Base-by-base conservation (phyloP, 2,888 invertebrate genomes). In the Acronicta aceris region DNA sequence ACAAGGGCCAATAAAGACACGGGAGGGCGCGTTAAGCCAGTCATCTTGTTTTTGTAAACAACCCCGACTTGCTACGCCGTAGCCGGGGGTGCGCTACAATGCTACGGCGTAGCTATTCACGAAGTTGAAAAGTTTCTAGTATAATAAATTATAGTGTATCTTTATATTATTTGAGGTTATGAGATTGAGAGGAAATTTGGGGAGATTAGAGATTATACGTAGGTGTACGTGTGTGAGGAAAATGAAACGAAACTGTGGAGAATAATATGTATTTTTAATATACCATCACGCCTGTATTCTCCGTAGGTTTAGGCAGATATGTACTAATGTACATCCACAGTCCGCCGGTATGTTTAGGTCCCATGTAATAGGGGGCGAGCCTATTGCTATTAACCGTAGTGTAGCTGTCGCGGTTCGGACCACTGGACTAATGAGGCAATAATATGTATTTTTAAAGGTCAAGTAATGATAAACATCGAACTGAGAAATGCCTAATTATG, bases 31-130 rank as follows among this genome's bases (percentile, higher is more conserved):
- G 85, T 89, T 88, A 79, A 84, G 92, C 92, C 85, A 93, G 92
- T 93, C 93, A 93, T 92, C 88, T 81, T 92, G 92, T 92, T 93
- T 90, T 89, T 89, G 92, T 92, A 93, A 93, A 92, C 92, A 92
- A 82, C 86, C 85, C 86, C 77, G 71, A 65, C 71, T 72, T 76
- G 76, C 82, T 85, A 81, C 76, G 78, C 71, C 71, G 78, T 81
- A 74, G 74, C 46, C 76, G 65, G 70, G 74, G 77, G 72, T 75
- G 58, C 47, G 74, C 81, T 84, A 81, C 81, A 79, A 67, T 67
- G 81, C 85, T 78, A 78, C 77, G 78, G 63, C 71, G 78, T 81
- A 79, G 71, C 71, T 63, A 76, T 65, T 74, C 78, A 68, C 48
- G 42, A 45, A 64, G 63, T 65, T 71, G 63, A 74, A 72, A 77